phyloP scores from a whole-genome alignment of 2,888 invertebrate species.

The Andrena minutula region DNA sequence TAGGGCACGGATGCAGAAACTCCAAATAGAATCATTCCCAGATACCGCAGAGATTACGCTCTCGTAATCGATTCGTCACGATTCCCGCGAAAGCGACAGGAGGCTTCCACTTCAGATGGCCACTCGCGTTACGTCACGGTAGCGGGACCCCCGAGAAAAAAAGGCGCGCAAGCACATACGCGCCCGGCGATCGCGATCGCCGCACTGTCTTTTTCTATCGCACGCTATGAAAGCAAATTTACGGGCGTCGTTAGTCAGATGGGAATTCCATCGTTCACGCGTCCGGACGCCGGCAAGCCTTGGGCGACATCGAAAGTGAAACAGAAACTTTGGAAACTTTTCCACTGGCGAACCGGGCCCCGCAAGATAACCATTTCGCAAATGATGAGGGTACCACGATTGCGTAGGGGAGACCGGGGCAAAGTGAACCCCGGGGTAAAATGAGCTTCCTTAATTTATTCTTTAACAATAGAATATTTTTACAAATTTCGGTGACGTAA shows the following conservation, averaged over 20 bases:
- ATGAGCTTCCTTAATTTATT: no score
- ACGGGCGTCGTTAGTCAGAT: conserved; percentile 3
- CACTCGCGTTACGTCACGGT: conserved; percentile 8
- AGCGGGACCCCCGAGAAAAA: not conserved
- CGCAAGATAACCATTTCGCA: no score
- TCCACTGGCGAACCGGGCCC: not conserved
- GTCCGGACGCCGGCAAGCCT: not conserved
- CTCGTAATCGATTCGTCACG: conserved; percentile 24
- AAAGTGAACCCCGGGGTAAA: no score
- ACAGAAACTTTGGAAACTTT: conserved; percentile 4
- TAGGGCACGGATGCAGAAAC: conserved; percentile 15
- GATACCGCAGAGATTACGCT: conserved; percentile 9
- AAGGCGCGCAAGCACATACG: not conserved
- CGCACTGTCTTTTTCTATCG: not conserved
- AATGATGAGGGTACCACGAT: no score
- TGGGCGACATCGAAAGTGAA: conserved; percentile 14
- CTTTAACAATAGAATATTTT: no score
- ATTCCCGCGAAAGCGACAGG: conserved; percentile 17
- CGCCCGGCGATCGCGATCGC: not conserved
- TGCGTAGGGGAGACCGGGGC: no score
- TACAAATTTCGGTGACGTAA: no score
- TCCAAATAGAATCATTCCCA: not conserved
- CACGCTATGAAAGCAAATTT: conserved; percentile 23
- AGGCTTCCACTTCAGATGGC: conserved; percentile 4
- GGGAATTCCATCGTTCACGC: conserved; percentile 31